A percentile compares a stretch with the other conserved stretches of the same genome.
phyloP scores from a whole-genome alignment of 2,888 invertebrate species.

The Steinernema scapterisci region DNA sequence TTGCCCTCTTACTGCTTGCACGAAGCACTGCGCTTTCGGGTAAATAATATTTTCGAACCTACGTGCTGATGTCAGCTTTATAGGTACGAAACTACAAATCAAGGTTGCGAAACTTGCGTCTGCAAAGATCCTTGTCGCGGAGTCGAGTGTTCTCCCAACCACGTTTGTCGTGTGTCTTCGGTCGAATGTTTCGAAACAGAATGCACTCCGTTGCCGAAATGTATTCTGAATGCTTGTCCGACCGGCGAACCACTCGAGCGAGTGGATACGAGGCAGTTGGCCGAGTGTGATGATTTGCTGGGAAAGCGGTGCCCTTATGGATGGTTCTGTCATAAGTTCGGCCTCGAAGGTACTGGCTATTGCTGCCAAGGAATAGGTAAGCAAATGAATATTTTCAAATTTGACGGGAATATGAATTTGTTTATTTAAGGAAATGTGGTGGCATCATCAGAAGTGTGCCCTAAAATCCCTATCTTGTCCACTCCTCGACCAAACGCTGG shows the following conservation, averaged over 20 bases:
- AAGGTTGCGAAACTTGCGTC: conserved; percentile 61
- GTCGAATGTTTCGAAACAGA: conserved; percentile 45
- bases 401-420: background rate
- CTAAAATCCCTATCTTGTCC: conserved; percentile 37
- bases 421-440: conserved; percentile 36
- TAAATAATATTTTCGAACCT: background rate
- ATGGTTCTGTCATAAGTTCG: conserved; percentile 56
- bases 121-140: conserved; percentile 56
- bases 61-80: background rate
- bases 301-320: conserved; percentile 54
- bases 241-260: conserved; percentile 50
- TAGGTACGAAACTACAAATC: conserved; percentile 45
- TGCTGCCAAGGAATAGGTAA: conserved; percentile 55
- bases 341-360: conserved; percentile 50
- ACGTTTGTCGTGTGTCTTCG: conserved; percentile 52
- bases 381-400: background rate
- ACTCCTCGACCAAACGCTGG: background rate
- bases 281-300: conserved; percentile 43
- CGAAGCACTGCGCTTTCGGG: conserved; percentile 51
- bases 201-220: conserved; percentile 49
- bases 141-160: conserved; percentile 55
- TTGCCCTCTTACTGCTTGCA: conserved; percentile 51
- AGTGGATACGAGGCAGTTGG: conserved; percentile 42
- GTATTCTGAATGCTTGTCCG: conserved; percentile 43
- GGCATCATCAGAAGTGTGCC: conserved; percentile 37